A percentile compares a stretch with the other conserved stretches of the same genome.
Evolutionary conservation across 1,140 invertebrate species (phyloP).

Genomic region (Leguminivora glycinivorella): DNA sequence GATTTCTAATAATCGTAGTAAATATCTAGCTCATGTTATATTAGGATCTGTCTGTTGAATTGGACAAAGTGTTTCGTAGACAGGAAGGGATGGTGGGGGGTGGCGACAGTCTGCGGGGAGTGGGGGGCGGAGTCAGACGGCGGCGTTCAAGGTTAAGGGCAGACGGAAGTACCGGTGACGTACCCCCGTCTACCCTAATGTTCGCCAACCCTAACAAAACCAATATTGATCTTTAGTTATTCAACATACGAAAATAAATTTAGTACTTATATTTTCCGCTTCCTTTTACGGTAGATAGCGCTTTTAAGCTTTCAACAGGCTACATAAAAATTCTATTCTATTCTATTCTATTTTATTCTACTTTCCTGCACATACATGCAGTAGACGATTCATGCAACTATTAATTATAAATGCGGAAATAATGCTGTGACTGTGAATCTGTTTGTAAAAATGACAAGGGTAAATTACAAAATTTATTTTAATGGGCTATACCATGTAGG

Average conservation of each 20-base stretch:
- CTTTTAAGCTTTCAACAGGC: no score
- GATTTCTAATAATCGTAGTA: neutral
- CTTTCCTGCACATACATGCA: no score
- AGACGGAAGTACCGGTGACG: conserved; percentile 31
- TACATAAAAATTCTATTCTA: no score
- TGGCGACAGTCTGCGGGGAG: conserved; percentile 31
- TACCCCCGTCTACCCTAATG: conserved; percentile 11
- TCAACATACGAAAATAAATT: neutral
- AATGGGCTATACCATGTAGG: no score
- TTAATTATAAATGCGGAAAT: no score
- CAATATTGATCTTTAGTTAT: neutral
- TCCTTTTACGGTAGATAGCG: neutral
- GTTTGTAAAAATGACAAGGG: no score
- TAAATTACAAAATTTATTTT: no score
- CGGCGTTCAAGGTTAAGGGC: conserved; percentile 73
- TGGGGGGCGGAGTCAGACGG: conserved; percentile 58
- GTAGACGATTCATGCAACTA: no score
- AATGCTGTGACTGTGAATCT: no score
- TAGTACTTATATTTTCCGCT: neutral
- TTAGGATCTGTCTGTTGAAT: conserved; percentile 28
- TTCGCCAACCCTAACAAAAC: conserved; percentile 3
- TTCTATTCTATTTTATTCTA: no score
- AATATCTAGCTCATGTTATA: neutral
- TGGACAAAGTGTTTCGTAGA: conserved; percentile 29
- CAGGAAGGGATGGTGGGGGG: conserved; percentile 36